phyloP scores from a whole-genome alignment of 2,113 vertebrate genomes.

The Esox niger region DNA sequence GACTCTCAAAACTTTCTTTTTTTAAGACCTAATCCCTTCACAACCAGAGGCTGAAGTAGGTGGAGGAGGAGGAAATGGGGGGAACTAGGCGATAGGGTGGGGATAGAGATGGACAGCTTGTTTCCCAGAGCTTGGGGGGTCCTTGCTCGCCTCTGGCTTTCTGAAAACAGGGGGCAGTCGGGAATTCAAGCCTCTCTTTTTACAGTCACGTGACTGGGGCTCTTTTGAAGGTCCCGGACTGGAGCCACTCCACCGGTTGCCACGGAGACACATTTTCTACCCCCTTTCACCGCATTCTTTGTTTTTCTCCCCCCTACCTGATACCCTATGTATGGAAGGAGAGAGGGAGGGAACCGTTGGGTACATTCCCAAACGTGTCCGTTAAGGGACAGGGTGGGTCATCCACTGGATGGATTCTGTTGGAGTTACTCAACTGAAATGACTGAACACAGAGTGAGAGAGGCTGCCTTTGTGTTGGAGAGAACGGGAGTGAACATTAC shows the following conservation, averaged over 20 bases:
- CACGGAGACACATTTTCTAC: constrained; percentile 52
- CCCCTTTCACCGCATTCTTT: constrained; percentile 35
- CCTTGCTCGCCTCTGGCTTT: constrained; percentile 40
- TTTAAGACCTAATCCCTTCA: constrained; percentile 17
- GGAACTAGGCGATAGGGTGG: background rate
- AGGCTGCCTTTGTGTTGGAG: background rate
- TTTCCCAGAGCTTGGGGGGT: constrained; percentile 29
- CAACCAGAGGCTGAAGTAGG: background rate
- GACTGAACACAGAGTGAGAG: background rate
- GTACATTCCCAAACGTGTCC: background rate
- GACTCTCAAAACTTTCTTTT: constrained; percentile 19
- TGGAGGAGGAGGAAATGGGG: background rate
- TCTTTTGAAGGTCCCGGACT: constrained; percentile 45
- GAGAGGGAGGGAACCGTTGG: background rate
- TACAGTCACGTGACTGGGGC: constrained; percentile 60
- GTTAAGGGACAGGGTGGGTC: constrained; percentile 18
- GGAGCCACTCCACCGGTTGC: constrained; percentile 58
- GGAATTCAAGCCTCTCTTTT: constrained; percentile 55
- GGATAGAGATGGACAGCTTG: constrained; percentile 24
- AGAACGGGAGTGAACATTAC: background rate
- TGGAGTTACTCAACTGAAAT: background rate
- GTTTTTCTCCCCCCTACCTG: background rate
- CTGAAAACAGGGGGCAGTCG: constrained; percentile 49
- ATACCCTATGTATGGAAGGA: constrained; percentile 11
- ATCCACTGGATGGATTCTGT: constrained; percentile 21